Evolutionary conservation across 2,113 vertebrate species (phyloP).

Genomic region (Bos taurus): ARS-UCD2.0 NC_037342.1:73869001-73869500

Average conservation of each 20-base stretch:
- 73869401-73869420: too few species aligned
- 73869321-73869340: too few species aligned
- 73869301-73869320: too few species aligned
- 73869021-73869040: not conserved
- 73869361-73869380: too few species aligned
- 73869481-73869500: not conserved
- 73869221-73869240: too few species aligned
- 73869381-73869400: too few species aligned
- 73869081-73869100: not conserved
- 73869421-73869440: not conserved
- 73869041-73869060: not conserved
- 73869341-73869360: too few species aligned
- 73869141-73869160: not conserved
- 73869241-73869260: too few species aligned
- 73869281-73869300: too few species aligned
- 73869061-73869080: not conserved
- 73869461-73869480: not conserved
- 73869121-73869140: not conserved
- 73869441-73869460: not conserved
- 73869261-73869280: too few species aligned
- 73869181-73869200: too few species aligned
- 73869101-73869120: not conserved
- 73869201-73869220: too few species aligned
- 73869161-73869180: not conserved
- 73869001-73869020: not conserved